These are phyloP conservation scores for Octopus bimaculoides DNA, from an alignment of 1,140 invertebrate genomes.

Conservation along the genomic window DNA sequence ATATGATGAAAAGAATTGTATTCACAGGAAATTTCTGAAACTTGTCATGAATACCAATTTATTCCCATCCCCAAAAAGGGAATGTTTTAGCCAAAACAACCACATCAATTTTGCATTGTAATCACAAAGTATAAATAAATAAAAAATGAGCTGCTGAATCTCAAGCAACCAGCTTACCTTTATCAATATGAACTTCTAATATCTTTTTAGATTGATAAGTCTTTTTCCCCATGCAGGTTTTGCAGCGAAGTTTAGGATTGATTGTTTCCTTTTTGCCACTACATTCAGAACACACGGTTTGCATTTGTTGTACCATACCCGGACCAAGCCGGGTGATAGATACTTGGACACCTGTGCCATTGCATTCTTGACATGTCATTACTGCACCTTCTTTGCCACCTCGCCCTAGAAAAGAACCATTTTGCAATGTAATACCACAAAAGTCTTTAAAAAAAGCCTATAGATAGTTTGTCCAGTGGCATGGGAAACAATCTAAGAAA, in stretches of 20 bases:
- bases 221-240: conserved; percentile 87
- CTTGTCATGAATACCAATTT: too few relatives aligned
- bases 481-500: too few relatives aligned
- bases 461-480: too few relatives aligned
- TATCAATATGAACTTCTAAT: conserved; percentile 96
- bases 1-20: too few relatives aligned
- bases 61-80: too few relatives aligned
- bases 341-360: conserved; percentile 88
- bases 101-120: too few relatives aligned
- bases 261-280: conserved; percentile 83
- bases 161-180: conserved; percentile 62
- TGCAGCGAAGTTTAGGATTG: conserved; percentile 87
- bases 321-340: conserved; percentile 89
- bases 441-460: too few relatives aligned
- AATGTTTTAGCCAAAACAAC: too few relatives aligned
- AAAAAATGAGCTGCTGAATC: too few relatives aligned
- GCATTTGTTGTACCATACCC: conserved; percentile 95
- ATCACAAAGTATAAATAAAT: too few relatives aligned
- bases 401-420: conserved; percentile 52
- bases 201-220: conserved; percentile 90
- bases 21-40: too few relatives aligned
- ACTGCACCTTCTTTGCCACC: conserved; percentile 89
- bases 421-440: too few relatives aligned
- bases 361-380: conserved; percentile 82
- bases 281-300: conserved; percentile 85